Base-by-base conservation (phyloP, 2,888 invertebrate genomes). In the Mamestra brassicae region DNA sequence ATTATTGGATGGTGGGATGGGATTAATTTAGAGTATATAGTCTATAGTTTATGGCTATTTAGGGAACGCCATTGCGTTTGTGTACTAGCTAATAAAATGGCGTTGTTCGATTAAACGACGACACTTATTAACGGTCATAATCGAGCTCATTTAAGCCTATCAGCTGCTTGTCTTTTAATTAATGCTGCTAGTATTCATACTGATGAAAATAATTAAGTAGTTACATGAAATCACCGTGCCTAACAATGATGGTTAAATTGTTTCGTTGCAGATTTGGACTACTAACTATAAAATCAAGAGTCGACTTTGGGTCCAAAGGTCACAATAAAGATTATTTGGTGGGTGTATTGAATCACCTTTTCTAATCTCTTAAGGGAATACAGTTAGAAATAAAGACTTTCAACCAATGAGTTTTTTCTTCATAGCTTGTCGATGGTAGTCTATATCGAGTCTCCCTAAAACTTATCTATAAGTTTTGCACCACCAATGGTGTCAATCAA, bases 31-130 rank as follows among this genome's bases (percentile, higher is more conserved):
- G 36, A 62, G 13, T 61, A 38, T 2, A 52, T n/a, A 54, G 52
- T 52, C 17, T 38, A 6, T 69, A 76, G 57, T 80, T 60, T 70
- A 76, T 77, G 47, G 4, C 34, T 73, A 66, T 77, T 80, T 69
- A 26, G 68, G 58, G 72, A 60, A 76, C 64, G 34, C n/a, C 7
- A 58, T 77, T 72, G 10, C 42, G 15, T 50, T 58, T 52, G 52
- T 52, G 10, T 42, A 55, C 34, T 42, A 61, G 69, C 10, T 75
- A 38, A 50, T 17, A 11, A 47, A 63, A 15, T 65, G 47, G 17
- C 13, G 63, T 47, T 63, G 38, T 75, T 66, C 10, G 15, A 68
- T 61, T 47, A 61, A 68, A 34, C 10, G 38, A 68, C 38, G 4
- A 13, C 47, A 8, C 13, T 17, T 8, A 34, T 47, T 36, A 67